These are phyloP conservation scores for Guaruba guarouba DNA, from an alignment of 2,113 vertebrate species.

Conservation along the genomic window DNA sequence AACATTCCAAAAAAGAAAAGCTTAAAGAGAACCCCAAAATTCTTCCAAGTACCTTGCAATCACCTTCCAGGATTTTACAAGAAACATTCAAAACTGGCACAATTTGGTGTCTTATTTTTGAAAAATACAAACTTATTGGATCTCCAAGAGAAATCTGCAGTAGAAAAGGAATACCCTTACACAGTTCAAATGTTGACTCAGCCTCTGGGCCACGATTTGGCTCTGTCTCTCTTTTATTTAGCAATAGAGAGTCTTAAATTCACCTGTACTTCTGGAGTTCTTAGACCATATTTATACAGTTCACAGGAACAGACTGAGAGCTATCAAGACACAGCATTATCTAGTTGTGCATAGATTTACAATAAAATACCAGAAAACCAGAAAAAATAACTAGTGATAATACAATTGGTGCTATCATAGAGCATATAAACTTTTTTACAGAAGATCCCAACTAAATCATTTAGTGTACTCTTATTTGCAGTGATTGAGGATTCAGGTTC, in stretches of 20 bases:
- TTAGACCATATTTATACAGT: background rate
- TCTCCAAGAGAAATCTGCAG: background rate
- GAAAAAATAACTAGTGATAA: background rate
- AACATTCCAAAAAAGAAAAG: background rate
- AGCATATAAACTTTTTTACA: background rate
- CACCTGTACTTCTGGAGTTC: background rate
- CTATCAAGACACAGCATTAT: background rate
- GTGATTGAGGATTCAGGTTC: background rate
- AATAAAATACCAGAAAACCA: background rate
- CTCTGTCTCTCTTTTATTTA: background rate
- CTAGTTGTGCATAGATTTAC: background rate
- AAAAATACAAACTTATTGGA: background rate
- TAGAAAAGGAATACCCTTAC: background rate
- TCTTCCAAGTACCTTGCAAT: background rate
- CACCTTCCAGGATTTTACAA: background rate
- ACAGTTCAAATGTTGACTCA: background rate
- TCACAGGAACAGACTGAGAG: background rate
- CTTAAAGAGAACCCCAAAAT: background rate
- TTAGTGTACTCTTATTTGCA: background rate
- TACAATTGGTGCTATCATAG: background rate
- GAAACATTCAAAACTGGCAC: background rate
- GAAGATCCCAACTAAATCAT: background rate
- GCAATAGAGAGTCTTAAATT: background rate
- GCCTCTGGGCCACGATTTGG: background rate
- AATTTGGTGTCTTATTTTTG: background rate